Conservation (phyloP, 2,888 invertebrate species). For the Harpalus rubripes region DNA sequence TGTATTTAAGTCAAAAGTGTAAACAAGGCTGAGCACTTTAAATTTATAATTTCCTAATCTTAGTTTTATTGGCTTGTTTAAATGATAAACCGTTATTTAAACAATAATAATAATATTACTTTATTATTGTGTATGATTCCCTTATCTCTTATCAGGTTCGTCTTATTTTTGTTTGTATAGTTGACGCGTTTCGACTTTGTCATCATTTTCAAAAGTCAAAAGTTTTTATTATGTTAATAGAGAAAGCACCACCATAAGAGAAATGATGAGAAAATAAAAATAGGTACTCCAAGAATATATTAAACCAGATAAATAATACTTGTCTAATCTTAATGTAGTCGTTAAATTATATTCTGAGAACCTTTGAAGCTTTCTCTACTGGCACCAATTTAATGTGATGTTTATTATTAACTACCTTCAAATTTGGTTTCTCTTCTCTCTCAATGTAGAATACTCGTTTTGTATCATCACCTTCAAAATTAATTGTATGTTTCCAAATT, state of each 20-base stretch:
- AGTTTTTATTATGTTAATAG: too few relatives aligned
- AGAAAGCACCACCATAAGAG: not conserved
- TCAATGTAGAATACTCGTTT: not conserved
- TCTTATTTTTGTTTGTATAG: too few relatives aligned
- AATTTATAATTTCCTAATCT: too few relatives aligned
- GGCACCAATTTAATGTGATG: not conserved
- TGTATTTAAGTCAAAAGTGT: too few relatives aligned
- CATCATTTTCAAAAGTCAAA: too few relatives aligned
- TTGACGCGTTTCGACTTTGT: too few relatives aligned
- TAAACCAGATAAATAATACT: not conserved
- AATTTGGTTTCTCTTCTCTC: not conserved
- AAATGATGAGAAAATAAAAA: not conserved
- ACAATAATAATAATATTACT: too few relatives aligned
- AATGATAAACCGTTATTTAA: too few relatives aligned
- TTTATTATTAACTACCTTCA: not conserved
- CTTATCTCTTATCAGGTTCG: too few relatives aligned
- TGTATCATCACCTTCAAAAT: not conserved
- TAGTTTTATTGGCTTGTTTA: too few relatives aligned
- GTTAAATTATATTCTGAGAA: constrained; percentile 7
- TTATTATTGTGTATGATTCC: too few relatives aligned
- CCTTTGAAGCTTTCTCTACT: not conserved
- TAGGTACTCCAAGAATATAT: not conserved
- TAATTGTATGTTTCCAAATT: not conserved
- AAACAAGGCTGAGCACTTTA: too few relatives aligned
- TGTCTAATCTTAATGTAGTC: not conserved